Percentiles rank a stretch among this genome's conserved stretches.
These are phyloP conservation scores for Hetaerina americana DNA, from an alignment of 1,140 invertebrate species.

Conservation along the genomic window DNA sequence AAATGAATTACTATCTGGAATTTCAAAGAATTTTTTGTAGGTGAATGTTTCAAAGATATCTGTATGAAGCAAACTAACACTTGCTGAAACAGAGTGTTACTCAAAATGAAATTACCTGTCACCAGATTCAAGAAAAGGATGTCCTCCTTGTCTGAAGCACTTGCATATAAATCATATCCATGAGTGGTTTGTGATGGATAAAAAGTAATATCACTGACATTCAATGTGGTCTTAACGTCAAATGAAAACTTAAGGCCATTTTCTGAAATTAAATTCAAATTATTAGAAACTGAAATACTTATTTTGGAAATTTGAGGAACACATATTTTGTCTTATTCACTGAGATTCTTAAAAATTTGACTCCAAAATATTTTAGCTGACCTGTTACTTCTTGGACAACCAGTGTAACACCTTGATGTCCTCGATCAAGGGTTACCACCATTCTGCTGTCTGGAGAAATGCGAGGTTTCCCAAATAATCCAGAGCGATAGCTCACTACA, in stretches of 20 bases:
- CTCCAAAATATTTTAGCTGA: too few species aligned
- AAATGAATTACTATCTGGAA: not conserved
- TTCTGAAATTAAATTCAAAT: slow-evolving; percentile 32
- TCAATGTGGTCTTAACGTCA: slow-evolving; percentile 63
- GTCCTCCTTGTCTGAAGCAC: slow-evolving; percentile 57
- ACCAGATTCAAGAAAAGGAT: slow-evolving; percentile 60
- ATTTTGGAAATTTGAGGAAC: too few species aligned
- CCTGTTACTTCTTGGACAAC: slow-evolving; percentile 55
- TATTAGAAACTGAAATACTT: too few species aligned
- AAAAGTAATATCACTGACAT: slow-evolving; percentile 64
- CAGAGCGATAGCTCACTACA: slow-evolving; percentile 48
- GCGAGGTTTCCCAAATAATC: slow-evolving; percentile 48
- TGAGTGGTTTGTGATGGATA: slow-evolving; percentile 60
- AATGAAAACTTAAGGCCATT: slow-evolving; percentile 54
- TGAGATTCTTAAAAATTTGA: too few species aligned
- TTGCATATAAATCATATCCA: slow-evolving; percentile 64
- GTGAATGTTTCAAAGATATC: too few species aligned
- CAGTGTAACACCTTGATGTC: slow-evolving; percentile 45
- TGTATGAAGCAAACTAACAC: too few species aligned
- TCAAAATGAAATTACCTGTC: slow-evolving; percentile 39
- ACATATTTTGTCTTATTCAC: too few species aligned
- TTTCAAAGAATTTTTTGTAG: not conserved
- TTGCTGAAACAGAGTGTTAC: not conserved
- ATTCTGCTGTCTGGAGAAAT: slow-evolving; percentile 59
- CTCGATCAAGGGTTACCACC: slow-evolving; percentile 51